Base-by-base conservation (phyloP, 2,888 invertebrate genomes). In the Didymodactylos carnosus region DNA sequence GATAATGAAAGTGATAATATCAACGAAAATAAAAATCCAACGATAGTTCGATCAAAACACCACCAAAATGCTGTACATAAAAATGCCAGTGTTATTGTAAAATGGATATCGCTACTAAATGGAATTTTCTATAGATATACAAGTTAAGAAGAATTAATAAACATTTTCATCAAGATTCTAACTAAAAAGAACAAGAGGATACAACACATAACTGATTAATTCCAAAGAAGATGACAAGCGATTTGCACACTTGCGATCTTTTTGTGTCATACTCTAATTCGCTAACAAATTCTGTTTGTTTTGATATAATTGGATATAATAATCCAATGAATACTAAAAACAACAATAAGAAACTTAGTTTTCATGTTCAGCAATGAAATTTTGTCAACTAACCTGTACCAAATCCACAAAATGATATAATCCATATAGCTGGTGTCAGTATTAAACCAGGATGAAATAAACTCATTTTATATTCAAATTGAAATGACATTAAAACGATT, bases 21-120 rank as follows among this genome's bases (percentile, higher is more conserved):
- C 19, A 19, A 8, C n/a, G 62, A 62, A 87, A 88, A 0, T 82
- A 94, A 70, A 78, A 86, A 14, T 84, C 90, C n/a, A 86, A 87
- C 53, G 87, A 87, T 70, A 83, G 84, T 74, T 11, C 69, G 29
- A 46, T 74, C 74, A 46, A 74, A 71, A 29, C 62, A 74, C 25
- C 71, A 71, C 74, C 74, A 74, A 71, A 74, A 74, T 25, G 53
- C 74, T 23, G 71, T 53, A 49, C 74, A 74, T 41, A 71, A 62
- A 13, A 39, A 25, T 11, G 27, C 25, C 11, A 74, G 25, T 16
- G 43, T 74, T 4, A 74, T 39, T 3, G 51, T 39, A 72, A 74
- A 74, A 46, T 74, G 74, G 8, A 71, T 29, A 23, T 62, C 40
- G 16, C 71, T 74, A 62, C 35, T 25, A 74, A 74, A 74, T 53